Evolutionary conservation across 2,797 vertebrate genomes (phyloP), one percentile per base, ranked within the genome.

Genomic region (Sylvia borin): DNA sequence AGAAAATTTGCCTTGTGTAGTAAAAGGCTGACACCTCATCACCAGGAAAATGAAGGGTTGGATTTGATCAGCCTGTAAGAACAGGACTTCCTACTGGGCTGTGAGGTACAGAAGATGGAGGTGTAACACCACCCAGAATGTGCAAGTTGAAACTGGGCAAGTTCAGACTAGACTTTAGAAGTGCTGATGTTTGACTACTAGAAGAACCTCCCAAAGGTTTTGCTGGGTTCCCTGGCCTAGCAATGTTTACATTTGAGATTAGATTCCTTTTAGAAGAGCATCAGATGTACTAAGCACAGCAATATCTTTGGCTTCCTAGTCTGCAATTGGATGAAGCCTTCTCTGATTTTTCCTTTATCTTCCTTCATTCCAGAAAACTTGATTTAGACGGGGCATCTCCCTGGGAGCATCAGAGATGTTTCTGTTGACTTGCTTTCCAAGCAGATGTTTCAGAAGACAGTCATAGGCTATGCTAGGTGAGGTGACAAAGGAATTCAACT

Each of bases 111-210:
- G 55, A 53, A 73, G 40, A 31, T 8, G 4, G 48, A 86, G n/a
- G 45, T 36, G 47, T 55, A 60, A 82, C 36, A 58, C 16, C 62
- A 55, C 32, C 21, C 61, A 81, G 74, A 75, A 95, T n/a, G 64
- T 64, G 27, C 77, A 88, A 65, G 27, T 1, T 78, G 73, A 94
- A 92, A 88, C 38, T 17, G 50, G 68, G 31, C 74, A 74, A 82
- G 92, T 89, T 93, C 74, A 83, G 88, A 87, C 92, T 71, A 61
- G 93, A 74, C 32, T 82, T 88, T 5, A 32, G 27, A 78, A 84
- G n/a, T 91, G 90, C 50, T 85, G 60, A 76, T 67, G 40, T 45
- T 61, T 74, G 60, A 57, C 60, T 79, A 16, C n/a, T 26, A 50
- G 40, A 72, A 78, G 38, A 84, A 91, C 43, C 36, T 89, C 74